Base-by-base conservation (phyloP, 2,888 invertebrate genomes). In the Trisateles emortualis region DNA sequence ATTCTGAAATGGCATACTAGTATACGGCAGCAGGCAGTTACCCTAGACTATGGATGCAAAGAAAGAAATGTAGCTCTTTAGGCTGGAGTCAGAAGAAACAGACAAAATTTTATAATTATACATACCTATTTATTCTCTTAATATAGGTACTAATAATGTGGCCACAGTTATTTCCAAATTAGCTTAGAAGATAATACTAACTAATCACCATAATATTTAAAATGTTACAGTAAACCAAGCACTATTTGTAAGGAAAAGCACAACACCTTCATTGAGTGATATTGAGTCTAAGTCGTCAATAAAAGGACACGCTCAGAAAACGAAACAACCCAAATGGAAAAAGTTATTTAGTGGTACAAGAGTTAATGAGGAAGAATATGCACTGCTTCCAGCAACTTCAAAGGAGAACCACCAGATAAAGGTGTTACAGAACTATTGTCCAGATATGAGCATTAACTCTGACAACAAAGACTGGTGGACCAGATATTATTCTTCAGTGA, bases 401-500 rank as follows among this genome's bases (percentile, higher is more conserved):
- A 76, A 77, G 26, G 56, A 74, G 45, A 76, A 69, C 24, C 51
- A 67, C 26, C 26, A 63, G 44, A 51, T 54, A 0, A 72, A 68
- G 17, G 36, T 65, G 11, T 6, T 51, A 0, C 72, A 68, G 13
- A 63, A 67, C 35, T n/a, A n/a, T n/a, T 48, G 30, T 0, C 9
- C 51, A 0, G 55, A 53, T 10, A 14, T 41, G 8, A 5, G 19
- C 19, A 26, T 8, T 6, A 26, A 26, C 11, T 40, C 45, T 0
- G 76, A 74, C 19, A 43, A 64, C 5, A 81, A 66, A 30, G 84
- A 87, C 62, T 90, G 91, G 91, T 91, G 91, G 91, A 67, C 62
- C 16, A 80, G 81, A 72, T 90, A 83, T 59, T 78, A 75, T 50
- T 64, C 68, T 19, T 84, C 87, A 0, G 64, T 78, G 35, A 75